A percentile compares a stretch with the other conserved stretches of the same genome.
These are phyloP conservation scores for Melipona beecheii DNA, from an alignment of 2,888 invertebrate genomes.

Conservation along the genomic window DNA sequence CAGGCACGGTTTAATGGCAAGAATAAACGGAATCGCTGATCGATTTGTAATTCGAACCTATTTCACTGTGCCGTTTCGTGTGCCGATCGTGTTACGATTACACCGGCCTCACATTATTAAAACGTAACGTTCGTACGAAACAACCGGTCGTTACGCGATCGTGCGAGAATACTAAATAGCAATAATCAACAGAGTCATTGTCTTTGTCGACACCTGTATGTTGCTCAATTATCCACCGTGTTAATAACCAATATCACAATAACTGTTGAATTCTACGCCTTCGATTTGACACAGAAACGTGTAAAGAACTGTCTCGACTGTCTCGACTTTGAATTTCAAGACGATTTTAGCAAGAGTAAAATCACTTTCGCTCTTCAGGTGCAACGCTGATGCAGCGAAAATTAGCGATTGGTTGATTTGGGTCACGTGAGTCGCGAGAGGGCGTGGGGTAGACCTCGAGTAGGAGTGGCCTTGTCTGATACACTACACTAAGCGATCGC, in stretches of 20 bases:
- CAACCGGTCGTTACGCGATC: slow-evolving; percentile 8
- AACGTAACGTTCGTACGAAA: slow-evolving; percentile 18
- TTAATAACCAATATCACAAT: background rate
- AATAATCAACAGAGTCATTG: slow-evolving; percentile 18
- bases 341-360: no score
- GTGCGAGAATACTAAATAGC: slow-evolving; percentile 5
- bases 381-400: no score
- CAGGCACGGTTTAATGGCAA: background rate
- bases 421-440: no score
- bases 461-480: no score
- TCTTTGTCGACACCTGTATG: background rate
- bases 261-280: no score
- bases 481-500: no score
- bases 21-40: slow-evolving; percentile 11
- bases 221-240: slow-evolving; percentile 13
- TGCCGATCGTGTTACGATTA: slow-evolving; percentile 15
- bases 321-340: no score
- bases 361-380: no score
- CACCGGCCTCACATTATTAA: background rate
- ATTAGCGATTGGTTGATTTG: no score
- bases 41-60: background rate
- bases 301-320: no score
- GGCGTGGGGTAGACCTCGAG: no score
- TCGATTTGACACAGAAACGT: no score
- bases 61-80: slow-evolving; percentile 12